Percentiles rank a stretch among this genome's conserved stretches.
Evolutionary conservation across 2,797 vertebrate genomes (phyloP).

Genomic region (Hippopotamyrus pictus): DNA sequence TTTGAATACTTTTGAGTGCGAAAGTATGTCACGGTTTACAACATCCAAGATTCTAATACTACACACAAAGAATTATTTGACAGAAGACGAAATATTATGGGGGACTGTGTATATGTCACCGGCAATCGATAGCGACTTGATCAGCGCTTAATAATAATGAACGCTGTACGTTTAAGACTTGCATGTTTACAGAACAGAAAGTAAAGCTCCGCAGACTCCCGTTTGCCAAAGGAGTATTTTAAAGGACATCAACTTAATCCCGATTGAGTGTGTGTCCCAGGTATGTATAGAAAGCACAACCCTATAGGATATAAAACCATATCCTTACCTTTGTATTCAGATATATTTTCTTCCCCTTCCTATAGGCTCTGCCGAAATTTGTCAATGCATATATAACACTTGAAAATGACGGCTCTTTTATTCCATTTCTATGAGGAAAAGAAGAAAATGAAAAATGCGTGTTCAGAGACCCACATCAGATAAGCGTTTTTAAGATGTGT

Average conservation of each 20-base stretch:
- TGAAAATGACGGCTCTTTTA: slow-evolving; percentile 59
- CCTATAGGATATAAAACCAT: not conserved
- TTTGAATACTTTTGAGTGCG: not conserved
- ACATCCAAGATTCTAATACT: not conserved
- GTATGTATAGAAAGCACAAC: not conserved
- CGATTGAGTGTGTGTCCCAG: not conserved
- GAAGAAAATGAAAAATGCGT: not conserved
- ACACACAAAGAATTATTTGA: not conserved
- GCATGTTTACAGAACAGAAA: not conserved
- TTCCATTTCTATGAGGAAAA: slow-evolving; percentile 54
- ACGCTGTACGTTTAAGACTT: not conserved
- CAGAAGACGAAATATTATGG: not conserved
- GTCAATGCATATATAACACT: slow-evolving; percentile 54
- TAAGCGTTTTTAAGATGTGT: not conserved
- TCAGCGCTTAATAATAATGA: not conserved
- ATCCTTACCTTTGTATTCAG: slow-evolving; percentile 53
- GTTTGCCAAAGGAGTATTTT: not conserved
- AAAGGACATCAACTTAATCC: not conserved
- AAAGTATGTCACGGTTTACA: not conserved
- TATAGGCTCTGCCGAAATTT: slow-evolving; percentile 45
- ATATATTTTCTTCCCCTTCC: slow-evolving; percentile 42
- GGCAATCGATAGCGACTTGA: not conserved
- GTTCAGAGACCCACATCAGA: not conserved
- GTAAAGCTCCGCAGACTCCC: not conserved
- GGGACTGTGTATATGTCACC: not conserved